Percentiles rank a stretch among this genome's conserved stretches.
Conservation (phyloP, 2,797 vertebrate species). For the Danio aesculapii region DNA sequence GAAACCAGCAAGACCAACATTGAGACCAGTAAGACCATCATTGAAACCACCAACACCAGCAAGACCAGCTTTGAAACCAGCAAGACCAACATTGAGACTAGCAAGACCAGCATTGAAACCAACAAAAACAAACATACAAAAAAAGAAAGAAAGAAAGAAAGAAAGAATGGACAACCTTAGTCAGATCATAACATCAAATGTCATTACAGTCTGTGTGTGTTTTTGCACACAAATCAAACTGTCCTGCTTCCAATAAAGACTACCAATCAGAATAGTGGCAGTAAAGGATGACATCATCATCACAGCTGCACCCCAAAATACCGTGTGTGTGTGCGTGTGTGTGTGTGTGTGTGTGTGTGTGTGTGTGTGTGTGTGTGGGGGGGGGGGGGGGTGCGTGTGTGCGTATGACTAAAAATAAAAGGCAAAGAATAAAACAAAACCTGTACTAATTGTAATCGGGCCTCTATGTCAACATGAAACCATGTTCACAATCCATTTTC, state of each 20-base stretch:
- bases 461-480: neutral
- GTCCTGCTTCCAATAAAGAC: constrained; percentile 92
- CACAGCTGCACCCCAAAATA: constrained; percentile 89
- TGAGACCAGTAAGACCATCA: no score
- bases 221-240: constrained; percentile 75
- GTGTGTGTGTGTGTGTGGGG: neutral
- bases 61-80: no score
- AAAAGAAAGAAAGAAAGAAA: no score
- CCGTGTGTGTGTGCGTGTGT: neutral
- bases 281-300: constrained; percentile 91
- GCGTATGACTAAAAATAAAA: constrained; percentile 9
- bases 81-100: no score
- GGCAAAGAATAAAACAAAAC: constrained; percentile 4
- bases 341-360: neutral
- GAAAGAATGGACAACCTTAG: no score
- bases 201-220: neutral
- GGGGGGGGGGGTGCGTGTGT: neutral
- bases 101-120: no score
- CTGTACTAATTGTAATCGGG: neutral
- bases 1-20: no score
- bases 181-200: no score
- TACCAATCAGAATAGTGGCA: constrained; percentile 91
- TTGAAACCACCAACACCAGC: no score
- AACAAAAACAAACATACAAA: no score
- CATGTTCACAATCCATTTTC: neutral